A percentile compares a stretch with the other conserved stretches of the same genome.
phyloP scores from a whole-genome alignment of 1,140 invertebrate species.

The Drosophila parabipectinata region DNA sequence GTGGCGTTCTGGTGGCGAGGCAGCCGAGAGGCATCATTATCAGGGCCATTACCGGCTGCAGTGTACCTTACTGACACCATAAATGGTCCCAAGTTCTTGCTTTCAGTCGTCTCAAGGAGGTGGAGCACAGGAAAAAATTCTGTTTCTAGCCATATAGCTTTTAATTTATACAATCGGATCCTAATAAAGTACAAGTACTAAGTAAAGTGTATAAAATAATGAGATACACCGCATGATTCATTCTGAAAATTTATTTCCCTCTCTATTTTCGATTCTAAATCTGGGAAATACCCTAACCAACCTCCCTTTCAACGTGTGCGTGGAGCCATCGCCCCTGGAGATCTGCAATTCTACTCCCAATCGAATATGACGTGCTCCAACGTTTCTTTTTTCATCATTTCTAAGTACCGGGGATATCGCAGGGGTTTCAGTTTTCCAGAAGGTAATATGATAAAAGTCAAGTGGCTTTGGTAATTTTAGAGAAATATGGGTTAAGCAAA shows the following conservation, averaged over 20 bases:
- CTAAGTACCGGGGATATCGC: constrained; percentile 24
- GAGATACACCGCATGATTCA: neutral
- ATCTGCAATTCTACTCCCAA: constrained; percentile 46
- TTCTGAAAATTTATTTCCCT: neutral
- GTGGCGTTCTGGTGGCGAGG: constrained; percentile 61
- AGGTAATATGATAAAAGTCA: constrained; percentile 3
- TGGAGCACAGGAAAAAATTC: neutral
- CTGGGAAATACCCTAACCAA: constrained; percentile 38
- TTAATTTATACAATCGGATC: neutral
- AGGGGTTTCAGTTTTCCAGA: constrained; percentile 7
- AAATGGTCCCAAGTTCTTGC: constrained; percentile 49
- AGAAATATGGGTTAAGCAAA: neutral
- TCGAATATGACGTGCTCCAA: constrained; percentile 42
- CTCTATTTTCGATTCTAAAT: constrained; percentile 3
- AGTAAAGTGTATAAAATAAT: neutral
- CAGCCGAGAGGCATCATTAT: constrained; percentile 67
- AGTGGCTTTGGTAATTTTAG: neutral
- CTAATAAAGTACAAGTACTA: neutral
- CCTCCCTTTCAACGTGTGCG: constrained; percentile 7
- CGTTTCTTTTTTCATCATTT: constrained; percentile 25
- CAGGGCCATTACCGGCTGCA: constrained; percentile 73
- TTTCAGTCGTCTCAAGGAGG: constrained; percentile 3
- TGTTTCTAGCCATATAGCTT: neutral
- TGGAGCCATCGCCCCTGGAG: constrained; percentile 14
- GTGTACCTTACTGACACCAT: constrained; percentile 80